Conservation (phyloP, 2,888 invertebrate genomes). For the Achlya flavicornis region DNA sequence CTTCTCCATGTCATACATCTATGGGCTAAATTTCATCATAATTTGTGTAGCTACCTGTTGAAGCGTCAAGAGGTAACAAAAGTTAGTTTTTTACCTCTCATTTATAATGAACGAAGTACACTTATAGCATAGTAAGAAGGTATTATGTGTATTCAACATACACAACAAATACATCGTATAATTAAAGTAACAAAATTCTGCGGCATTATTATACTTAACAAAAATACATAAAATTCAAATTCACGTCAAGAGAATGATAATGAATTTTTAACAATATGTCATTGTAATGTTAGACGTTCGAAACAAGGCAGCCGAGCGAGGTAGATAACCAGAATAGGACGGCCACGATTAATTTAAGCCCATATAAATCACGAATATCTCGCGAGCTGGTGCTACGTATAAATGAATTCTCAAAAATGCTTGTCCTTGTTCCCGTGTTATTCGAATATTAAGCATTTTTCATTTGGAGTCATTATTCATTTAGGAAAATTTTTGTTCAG, state of each 20-base stretch:
- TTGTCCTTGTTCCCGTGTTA: conserved; percentile 10
- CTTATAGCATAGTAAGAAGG: no score
- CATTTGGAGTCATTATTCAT: conserved; percentile 8
- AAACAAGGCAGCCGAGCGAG: conserved; percentile 1
- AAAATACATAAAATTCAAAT: neutral
- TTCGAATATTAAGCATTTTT: conserved; percentile 11
- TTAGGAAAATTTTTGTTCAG: neutral
- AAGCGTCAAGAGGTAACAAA: no score
- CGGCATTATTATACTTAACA: no score
- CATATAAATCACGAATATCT: conserved; percentile 44
- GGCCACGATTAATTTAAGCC: conserved; percentile 40
- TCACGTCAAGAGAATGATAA: neutral
- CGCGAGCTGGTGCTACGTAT: conserved; percentile 16
- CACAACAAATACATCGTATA: no score
- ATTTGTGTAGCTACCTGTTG: no score
- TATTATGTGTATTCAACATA: no score
- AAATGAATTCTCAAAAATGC: conserved; percentile 40
- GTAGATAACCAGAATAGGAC: conserved; percentile 9
- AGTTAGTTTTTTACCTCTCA: no score
- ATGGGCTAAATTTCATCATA: no score
- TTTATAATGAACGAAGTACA: no score
- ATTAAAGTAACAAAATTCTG: no score
- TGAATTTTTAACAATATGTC: conserved; percentile 8
- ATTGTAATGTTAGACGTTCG: neutral
- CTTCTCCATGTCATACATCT: no score